Conservation (phyloP, 2,797 vertebrate genomes). For the Pitangus sulphuratus region DNA sequence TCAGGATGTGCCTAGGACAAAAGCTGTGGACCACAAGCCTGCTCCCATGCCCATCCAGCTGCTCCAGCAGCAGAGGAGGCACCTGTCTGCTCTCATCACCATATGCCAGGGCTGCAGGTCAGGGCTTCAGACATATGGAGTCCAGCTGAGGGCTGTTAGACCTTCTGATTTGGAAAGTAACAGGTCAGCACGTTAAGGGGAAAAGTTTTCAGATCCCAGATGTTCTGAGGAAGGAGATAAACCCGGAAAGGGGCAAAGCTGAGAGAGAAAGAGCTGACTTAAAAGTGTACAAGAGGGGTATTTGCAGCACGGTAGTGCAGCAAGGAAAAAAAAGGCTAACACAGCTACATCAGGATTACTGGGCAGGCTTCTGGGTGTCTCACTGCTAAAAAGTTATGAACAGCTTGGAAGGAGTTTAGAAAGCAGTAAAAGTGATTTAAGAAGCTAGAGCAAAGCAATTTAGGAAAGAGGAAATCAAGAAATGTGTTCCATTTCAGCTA, state of each 20-base stretch:
- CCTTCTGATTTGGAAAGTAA: background rate
- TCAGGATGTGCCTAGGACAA: background rate
- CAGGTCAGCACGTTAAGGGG: background rate
- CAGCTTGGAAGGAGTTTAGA: background rate
- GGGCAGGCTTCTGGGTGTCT: background rate
- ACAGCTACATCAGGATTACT: background rate
- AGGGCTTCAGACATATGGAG: background rate
- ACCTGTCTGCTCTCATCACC: background rate
- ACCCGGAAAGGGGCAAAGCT: background rate
- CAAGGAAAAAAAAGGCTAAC: background rate
- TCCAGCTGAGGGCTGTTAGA: background rate
- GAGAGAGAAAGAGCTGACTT: background rate
- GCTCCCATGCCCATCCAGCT: accelerated
- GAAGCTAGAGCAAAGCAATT: background rate
- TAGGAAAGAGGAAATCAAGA: background rate
- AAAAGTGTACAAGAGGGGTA: background rate
- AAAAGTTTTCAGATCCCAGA: background rate
- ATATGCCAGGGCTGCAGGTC: background rate
- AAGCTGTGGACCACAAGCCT: background rate
- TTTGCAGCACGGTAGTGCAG: background rate
- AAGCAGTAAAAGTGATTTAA: background rate
- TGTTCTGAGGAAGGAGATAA: background rate
- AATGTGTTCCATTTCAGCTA: background rate
- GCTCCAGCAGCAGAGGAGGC: background rate
- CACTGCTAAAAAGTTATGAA: background rate